These are phyloP conservation scores for Antechinus stuartii DNA, from an alignment of 2,113 vertebrate species.

Conservation along the genomic window DNA sequence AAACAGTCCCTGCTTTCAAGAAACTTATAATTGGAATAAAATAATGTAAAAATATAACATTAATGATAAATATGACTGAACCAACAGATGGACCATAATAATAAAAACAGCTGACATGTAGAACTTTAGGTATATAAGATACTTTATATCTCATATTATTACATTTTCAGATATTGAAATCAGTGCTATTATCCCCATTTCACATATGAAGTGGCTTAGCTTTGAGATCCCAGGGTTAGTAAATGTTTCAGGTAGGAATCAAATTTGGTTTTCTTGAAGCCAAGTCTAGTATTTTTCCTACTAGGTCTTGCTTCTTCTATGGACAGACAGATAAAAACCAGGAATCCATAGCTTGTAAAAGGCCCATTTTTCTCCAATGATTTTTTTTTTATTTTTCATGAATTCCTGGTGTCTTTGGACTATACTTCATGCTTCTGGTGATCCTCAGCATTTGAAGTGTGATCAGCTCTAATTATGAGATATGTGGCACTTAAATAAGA, in stretches of 20 bases:
- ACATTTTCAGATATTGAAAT: not conserved
- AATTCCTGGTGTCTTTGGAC: not conserved
- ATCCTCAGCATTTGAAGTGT: not conserved
- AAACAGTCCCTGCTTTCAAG: not conserved
- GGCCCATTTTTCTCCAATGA: not conserved
- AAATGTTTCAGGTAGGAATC: not conserved
- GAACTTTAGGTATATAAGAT: not conserved
- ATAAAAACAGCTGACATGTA: not conserved
- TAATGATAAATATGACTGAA: not conserved
- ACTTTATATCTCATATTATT: not conserved
- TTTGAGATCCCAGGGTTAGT: not conserved
- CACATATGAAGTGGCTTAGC: not conserved
- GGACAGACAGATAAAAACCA: not conserved
- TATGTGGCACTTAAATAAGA: too few relatives aligned
- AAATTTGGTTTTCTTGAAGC: not conserved
- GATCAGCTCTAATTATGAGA: not conserved
- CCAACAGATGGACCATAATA: not conserved
- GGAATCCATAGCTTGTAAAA: not conserved
- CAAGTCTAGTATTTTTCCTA: not conserved
- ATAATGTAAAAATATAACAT: not conserved
- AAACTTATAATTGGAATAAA: not conserved
- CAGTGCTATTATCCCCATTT: not conserved
- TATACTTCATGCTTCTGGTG: not conserved
- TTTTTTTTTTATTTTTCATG: not conserved
- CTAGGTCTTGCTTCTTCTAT: not conserved